These are phyloP conservation scores for Eurytoma adleriae DNA, from an alignment of 2,888 invertebrate genomes.

Conservation along the genomic window DNA sequence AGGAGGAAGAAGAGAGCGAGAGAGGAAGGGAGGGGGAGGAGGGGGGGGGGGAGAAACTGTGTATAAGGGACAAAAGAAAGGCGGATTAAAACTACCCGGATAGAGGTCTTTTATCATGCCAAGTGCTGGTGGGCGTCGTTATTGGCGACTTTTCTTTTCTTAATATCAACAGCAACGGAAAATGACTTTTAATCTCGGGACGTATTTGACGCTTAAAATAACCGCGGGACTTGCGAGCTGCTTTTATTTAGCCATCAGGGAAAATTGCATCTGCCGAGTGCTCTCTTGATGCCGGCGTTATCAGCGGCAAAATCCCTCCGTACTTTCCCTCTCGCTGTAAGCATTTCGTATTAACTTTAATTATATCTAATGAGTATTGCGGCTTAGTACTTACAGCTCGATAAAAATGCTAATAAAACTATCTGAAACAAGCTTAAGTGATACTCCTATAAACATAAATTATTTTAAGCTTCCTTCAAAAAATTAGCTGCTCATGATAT, in stretches of 20 bases:
- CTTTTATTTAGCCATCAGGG: slow-evolving; percentile 27
- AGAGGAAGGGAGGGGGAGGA: neutral
- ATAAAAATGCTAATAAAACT: too few relatives aligned
- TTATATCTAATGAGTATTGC: neutral
- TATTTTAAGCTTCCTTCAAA: too few relatives aligned
- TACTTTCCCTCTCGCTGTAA: neutral
- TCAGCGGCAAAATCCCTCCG: neutral
- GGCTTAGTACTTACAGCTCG: too few relatives aligned
- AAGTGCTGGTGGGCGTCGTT: slow-evolving; percentile 28
- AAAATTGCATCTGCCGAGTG: slow-evolving; percentile 15
- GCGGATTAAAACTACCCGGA: slow-evolving; percentile 48
- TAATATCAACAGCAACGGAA: slow-evolving; percentile 47
- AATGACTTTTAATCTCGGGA: slow-evolving; percentile 48
- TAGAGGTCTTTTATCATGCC: slow-evolving; percentile 41
- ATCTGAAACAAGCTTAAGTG: too few relatives aligned
- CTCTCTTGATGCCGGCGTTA: slow-evolving; percentile 3
- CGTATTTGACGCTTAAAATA: slow-evolving; percentile 44
- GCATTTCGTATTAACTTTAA: slow-evolving; percentile 7
- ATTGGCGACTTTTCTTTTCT: slow-evolving; percentile 47
- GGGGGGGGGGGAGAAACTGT: neutral
- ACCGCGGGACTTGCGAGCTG: slow-evolving; percentile 17
- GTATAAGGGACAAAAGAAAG: slow-evolving; percentile 53
- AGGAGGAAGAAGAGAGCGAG: slow-evolving; percentile 34
- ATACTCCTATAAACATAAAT: too few relatives aligned
- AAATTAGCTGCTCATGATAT: too few relatives aligned